phyloP scores from a whole-genome alignment of 2,888 invertebrate genomes.

The Itoplectis maculator region DNA sequence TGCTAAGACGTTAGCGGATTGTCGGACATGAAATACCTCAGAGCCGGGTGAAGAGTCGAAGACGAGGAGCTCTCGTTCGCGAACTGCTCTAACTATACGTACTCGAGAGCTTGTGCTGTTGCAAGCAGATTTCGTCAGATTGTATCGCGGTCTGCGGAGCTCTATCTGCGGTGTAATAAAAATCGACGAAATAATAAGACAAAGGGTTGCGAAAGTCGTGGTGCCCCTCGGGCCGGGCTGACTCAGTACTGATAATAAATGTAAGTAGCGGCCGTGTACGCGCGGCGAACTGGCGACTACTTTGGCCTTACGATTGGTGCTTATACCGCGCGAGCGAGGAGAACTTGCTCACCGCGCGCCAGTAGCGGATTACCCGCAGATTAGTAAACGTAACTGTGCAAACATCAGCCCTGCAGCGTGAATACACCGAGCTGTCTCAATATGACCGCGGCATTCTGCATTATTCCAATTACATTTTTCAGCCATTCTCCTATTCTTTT shows the following conservation, averaged over 20 bases:
- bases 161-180: conserved; percentile 52
- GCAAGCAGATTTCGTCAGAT: conserved; percentile 69
- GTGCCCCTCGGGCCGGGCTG: conserved; percentile 65
- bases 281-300: conserved; percentile 37
- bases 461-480: neutral
- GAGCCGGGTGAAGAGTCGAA: conserved; percentile 1
- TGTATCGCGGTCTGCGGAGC: conserved; percentile 47
- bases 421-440: neutral
- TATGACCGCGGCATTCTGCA: neutral
- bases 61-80: conserved; percentile 8
- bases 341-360: conserved; percentile 40
- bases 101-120: conserved; percentile 54
- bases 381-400: conserved; percentile 21
- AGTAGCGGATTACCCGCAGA: conserved; percentile 30
- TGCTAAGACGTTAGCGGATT: conserved; percentile 3
- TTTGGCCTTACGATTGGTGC: conserved; percentile 51
- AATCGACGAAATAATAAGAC: conserved; percentile 67
- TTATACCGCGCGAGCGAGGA: conserved; percentile 40
- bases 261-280: conserved; percentile 58
- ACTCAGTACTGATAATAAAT: conserved; percentile 73
- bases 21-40: neutral
- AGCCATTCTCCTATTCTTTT: neutral
- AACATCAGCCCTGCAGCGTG: conserved; percentile 25
- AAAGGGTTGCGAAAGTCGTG: conserved; percentile 70
- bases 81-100: conserved; percentile 16